Conservation (phyloP, 2,797 vertebrate genomes). For the Xiphophorus birchmanni region DNA sequence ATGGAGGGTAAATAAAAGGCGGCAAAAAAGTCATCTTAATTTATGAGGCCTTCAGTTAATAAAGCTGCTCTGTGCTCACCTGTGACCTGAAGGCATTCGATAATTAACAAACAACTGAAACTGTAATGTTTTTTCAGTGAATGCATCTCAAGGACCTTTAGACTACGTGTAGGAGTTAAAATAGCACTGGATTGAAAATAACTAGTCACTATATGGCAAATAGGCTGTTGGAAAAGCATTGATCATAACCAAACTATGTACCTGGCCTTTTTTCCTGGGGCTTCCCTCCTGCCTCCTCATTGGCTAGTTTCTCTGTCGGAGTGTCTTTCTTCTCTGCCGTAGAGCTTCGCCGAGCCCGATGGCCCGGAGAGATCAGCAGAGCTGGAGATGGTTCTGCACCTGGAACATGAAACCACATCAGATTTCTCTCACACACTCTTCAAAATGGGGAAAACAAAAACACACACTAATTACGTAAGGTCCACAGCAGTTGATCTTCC, state of each 20-base stretch:
- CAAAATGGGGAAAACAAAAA: background rate
- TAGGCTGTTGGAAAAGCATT: background rate
- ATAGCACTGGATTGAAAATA: background rate
- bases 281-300: constrained; percentile 77
- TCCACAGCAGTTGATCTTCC: background rate
- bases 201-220: background rate
- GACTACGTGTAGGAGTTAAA: background rate
- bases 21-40: constrained; percentile 37
- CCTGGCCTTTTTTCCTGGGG: constrained; percentile 87
- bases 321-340: constrained; percentile 80
- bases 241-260: constrained; percentile 41
- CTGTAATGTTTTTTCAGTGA: constrained; percentile 24
- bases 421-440: background rate
- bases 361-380: constrained; percentile 87
- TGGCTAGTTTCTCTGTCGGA: constrained; percentile 74
- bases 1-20: constrained; percentile 26
- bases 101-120: constrained; percentile 42
- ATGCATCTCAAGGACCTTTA: constrained; percentile 3
- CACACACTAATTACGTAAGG: background rate
- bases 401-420: constrained; percentile 44
- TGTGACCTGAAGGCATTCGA: constrained; percentile 29
- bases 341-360: constrained; percentile 81
- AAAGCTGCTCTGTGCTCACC: background rate
- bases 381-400: constrained; percentile 94
- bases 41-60: constrained; percentile 19